A percentile compares a stretch with the other conserved stretches of the same genome.
These are phyloP conservation scores for Panopea generosa DNA, from an alignment of 2,888 invertebrate genomes.

Conservation along the genomic window DNA sequence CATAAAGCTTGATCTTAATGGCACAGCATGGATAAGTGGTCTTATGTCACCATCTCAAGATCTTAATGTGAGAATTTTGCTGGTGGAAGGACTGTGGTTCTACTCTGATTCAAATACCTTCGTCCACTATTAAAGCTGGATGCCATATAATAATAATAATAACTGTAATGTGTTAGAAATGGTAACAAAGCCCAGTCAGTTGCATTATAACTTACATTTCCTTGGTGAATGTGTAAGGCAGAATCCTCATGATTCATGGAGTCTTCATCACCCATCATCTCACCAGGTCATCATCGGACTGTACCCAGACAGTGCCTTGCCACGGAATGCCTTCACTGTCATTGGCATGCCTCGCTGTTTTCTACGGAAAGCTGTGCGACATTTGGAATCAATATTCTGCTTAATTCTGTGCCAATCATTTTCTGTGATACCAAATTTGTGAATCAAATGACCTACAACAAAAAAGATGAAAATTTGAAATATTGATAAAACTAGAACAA, in stretches of 20 bases:
- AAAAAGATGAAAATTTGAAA: neutral
- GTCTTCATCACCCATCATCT: conserved; percentile 80
- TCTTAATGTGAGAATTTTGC: too few species aligned
- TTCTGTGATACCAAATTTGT: conserved; percentile 86
- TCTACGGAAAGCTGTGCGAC: conserved; percentile 86
- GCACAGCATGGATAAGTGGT: too few species aligned
- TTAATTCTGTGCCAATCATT: conserved; percentile 87
- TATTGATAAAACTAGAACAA: too few species aligned
- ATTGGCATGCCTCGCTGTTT: conserved; percentile 82
- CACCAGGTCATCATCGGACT: conserved; percentile 63
- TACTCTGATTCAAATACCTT: too few species aligned
- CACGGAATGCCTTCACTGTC: conserved; percentile 83
- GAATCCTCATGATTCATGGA: conserved; percentile 72
- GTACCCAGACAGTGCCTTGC: conserved; percentile 72
- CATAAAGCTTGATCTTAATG: too few species aligned
- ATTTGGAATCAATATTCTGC: conserved; percentile 87
- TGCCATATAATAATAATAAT: too few species aligned
- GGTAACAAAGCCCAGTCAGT: too few species aligned
- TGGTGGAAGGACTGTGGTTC: too few species aligned
- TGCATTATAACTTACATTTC: conserved; percentile 43
- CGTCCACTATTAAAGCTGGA: too few species aligned
- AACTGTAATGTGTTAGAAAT: too few species aligned
- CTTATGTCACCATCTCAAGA: too few species aligned
- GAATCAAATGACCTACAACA: conserved; percentile 85
- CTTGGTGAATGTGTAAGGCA: conserved; percentile 75